phyloP scores from a whole-genome alignment of 2,797 vertebrate genomes.

The Oreochromis mossambicus region DNA sequence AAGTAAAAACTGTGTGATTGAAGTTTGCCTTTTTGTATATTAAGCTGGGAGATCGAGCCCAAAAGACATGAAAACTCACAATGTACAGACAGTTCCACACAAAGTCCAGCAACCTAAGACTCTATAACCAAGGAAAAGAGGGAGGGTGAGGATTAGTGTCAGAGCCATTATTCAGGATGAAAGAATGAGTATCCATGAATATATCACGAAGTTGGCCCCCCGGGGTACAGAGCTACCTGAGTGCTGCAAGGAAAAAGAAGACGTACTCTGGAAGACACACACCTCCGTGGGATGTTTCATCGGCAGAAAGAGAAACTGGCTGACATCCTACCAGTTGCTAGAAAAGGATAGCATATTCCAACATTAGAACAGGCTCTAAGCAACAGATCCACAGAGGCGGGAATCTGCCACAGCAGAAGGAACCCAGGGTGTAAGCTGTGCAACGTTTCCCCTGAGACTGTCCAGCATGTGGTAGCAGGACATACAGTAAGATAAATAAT shows the following conservation, averaged over 20 bases:
- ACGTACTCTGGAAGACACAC: background rate
- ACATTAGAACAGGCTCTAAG: background rate
- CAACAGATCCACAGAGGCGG: background rate
- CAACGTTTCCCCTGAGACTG: background rate
- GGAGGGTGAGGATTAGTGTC: background rate
- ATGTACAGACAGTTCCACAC: background rate
- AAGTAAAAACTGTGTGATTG: background rate
- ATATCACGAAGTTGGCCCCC: background rate
- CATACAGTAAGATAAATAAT: background rate
- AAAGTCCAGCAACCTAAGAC: background rate
- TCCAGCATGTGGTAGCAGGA: background rate
- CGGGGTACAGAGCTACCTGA: background rate
- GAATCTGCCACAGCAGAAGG: background rate
- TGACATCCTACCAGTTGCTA: background rate
- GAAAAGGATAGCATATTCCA: background rate
- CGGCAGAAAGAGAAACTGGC: background rate
- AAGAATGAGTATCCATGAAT: background rate
- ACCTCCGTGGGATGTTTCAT: background rate
- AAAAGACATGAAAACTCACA: background rate
- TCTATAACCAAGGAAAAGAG: background rate
- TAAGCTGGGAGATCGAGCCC: background rate
- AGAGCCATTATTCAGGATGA: background rate
- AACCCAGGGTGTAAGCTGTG: background rate
- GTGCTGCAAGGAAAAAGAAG: background rate
- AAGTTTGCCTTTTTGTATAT: background rate